phyloP scores from a whole-genome alignment of 2,797 vertebrate species.

The Cottoperca gobio region DNA sequence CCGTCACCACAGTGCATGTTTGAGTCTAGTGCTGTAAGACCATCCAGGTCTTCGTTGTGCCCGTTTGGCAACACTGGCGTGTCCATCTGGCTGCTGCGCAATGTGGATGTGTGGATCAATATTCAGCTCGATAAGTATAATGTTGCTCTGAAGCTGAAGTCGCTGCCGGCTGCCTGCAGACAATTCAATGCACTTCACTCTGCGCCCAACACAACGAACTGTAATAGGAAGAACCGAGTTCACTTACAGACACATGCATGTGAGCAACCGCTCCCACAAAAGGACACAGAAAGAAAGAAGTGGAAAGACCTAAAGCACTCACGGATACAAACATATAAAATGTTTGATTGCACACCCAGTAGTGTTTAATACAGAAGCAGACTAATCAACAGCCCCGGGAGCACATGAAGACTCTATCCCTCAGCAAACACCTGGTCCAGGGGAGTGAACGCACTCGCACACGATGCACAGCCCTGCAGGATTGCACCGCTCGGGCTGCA shows the following conservation, averaged over 20 bases:
- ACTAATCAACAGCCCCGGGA: constrained; percentile 16
- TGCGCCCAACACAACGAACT: constrained; percentile 18
- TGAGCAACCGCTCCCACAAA: background rate
- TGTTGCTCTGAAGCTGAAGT: constrained; percentile 30
- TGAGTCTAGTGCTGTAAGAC: constrained; percentile 32
- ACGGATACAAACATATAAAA: background rate
- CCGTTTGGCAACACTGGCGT: background rate
- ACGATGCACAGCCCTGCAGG: background rate
- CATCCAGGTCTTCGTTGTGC: constrained; percentile 27
- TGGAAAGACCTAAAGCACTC: background rate
- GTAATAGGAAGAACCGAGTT: constrained; percentile 5
- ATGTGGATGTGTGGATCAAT: constrained; percentile 54
- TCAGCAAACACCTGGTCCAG: constrained; percentile 65
- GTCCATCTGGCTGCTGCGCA: constrained; percentile 48
- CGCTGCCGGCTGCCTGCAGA: constrained; percentile 31
- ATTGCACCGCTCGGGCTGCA: background rate
- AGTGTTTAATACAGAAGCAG: constrained; percentile 20
- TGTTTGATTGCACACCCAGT: background rate
- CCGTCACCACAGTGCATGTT: constrained; percentile 8
- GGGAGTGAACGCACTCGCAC: constrained; percentile 30
- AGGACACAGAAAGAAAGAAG: constrained; percentile 2
- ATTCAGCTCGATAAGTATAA: constrained; percentile 52
- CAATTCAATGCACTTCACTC: constrained; percentile 32
- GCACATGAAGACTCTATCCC: constrained; percentile 8
- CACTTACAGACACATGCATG: constrained; percentile 4